Conservation (phyloP, 2,113 vertebrate genomes). For the Rhabdornis inornatus region DNA sequence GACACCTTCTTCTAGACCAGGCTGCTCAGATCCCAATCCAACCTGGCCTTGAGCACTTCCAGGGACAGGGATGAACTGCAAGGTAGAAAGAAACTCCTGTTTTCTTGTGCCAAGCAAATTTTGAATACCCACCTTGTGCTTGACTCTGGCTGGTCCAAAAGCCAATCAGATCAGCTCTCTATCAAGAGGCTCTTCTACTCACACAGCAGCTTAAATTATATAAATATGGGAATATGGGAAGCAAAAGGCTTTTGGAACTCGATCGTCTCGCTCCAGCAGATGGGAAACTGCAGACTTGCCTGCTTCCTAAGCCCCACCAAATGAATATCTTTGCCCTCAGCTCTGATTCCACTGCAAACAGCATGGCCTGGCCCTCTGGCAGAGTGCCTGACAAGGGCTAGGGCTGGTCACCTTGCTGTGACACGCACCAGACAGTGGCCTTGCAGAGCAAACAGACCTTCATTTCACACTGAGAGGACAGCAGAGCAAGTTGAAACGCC, state of each 20-base stretch:
- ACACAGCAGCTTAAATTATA: background rate
- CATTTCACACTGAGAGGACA: background rate
- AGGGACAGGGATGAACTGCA: background rate
- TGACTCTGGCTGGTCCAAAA: background rate
- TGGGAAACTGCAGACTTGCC: background rate
- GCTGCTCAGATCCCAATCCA: background rate
- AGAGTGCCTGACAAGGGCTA: background rate
- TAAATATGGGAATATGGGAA: background rate
- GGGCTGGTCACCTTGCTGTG: background rate
- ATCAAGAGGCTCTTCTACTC: background rate
- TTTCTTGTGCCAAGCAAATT: background rate
- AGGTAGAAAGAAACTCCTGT: background rate
- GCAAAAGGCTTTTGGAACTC: background rate
- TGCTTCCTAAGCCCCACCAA: background rate
- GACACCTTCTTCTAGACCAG: background rate
- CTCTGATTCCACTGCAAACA: rapidly evolving
- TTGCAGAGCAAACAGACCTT: background rate
- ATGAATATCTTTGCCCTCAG: background rate
- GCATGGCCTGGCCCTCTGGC: rapidly evolving
- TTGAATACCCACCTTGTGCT: background rate
- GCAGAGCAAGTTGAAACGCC: background rate
- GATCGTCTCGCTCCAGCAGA: background rate
- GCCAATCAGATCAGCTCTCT: rapidly evolving
- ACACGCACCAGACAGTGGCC: background rate
- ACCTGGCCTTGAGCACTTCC: background rate